Conservation (phyloP, 1,140 invertebrate species). For the Lepidotrigona ventralis region DNA sequence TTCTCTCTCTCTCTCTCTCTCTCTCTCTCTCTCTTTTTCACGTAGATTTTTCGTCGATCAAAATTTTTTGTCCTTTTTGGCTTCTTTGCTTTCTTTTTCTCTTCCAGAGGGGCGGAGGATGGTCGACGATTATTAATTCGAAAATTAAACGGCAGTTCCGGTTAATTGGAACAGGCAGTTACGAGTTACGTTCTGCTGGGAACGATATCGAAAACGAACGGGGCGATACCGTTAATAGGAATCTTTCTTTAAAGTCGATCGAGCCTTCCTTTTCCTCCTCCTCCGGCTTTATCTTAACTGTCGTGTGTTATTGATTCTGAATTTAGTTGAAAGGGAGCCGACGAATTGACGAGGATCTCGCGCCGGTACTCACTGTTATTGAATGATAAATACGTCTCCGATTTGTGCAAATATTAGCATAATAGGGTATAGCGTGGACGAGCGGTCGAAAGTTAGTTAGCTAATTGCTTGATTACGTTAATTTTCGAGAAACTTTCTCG, state of each 20-base stretch:
- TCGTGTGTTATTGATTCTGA: constrained; percentile 17
- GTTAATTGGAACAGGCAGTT: background rate
- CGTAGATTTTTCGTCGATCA: background rate
- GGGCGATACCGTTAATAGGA: background rate
- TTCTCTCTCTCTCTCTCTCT: background rate
- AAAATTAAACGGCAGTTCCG: background rate
- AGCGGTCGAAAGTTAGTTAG: background rate
- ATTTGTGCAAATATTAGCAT: background rate
- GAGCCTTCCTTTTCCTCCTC: background rate
- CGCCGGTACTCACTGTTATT: background rate
- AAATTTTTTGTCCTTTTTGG: background rate
- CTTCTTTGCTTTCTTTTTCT: background rate
- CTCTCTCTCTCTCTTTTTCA: too few species aligned
- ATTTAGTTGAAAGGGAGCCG: constrained; percentile 29
- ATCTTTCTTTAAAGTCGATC: background rate
- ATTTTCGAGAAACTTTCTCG: too few species aligned
- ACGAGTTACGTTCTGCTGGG: background rate
- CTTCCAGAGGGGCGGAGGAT: too few species aligned
- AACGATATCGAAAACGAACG: background rate
- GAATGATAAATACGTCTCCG: constrained; percentile 15
- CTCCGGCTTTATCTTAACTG: constrained; percentile 14
- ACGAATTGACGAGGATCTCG: constrained; percentile 25
- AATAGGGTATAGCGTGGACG: background rate
- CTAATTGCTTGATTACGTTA: background rate
- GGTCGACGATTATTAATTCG: too few species aligned